phyloP scores from a whole-genome alignment of 2,797 vertebrate genomes.

The Babyrousa celebensis region DNA sequence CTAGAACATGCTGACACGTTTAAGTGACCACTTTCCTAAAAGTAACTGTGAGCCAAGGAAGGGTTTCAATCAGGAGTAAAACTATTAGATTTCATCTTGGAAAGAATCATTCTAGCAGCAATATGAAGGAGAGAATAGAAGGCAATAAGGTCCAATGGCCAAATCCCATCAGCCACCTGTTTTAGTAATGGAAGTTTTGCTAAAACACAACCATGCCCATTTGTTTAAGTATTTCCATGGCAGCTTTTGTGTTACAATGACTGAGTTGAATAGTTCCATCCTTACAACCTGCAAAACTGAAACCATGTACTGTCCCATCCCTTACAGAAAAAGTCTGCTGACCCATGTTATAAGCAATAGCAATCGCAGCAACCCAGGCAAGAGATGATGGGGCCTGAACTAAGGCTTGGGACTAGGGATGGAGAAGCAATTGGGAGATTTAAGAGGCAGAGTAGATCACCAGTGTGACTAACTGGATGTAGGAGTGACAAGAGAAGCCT shows the following conservation, averaged over 20 bases:
- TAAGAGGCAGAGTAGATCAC: background rate
- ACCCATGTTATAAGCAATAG: background rate
- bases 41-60: constrained; percentile 56
- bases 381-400: background rate
- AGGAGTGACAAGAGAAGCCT: background rate
- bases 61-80: background rate
- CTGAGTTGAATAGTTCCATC: background rate
- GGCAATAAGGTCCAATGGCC: background rate
- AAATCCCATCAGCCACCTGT: background rate
- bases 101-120: constrained; percentile 34
- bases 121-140: background rate
- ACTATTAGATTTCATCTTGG: background rate
- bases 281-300: background rate
- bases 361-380: background rate
- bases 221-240: constrained; percentile 3
- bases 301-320: background rate
- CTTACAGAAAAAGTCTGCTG: constrained; percentile 19
- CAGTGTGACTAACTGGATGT: background rate
- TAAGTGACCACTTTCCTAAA: constrained; percentile 31
- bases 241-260: background rate
- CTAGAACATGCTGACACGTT: background rate
- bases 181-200: constrained; percentile 48
- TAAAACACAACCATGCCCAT: background rate
- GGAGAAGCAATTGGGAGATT: background rate
- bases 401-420: background rate